Evolutionary conservation across 2,888 invertebrate species (phyloP).

Genomic region (Seira sanloemensis): DNA sequence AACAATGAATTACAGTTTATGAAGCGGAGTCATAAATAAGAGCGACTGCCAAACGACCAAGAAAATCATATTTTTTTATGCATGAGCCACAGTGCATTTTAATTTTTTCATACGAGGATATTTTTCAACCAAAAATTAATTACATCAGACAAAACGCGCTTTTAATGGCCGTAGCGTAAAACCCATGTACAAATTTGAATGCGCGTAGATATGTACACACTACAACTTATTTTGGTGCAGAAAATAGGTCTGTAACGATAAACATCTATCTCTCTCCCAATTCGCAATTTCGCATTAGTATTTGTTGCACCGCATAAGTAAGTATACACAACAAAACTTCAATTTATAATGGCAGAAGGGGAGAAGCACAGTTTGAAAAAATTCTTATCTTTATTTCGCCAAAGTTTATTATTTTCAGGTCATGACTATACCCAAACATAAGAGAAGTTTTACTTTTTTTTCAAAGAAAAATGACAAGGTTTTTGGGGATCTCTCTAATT

Average conservation of each 20-base stretch:
- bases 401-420: slow-evolving; percentile 44
- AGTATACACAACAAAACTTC: neutral
- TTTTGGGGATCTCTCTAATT: slow-evolving; percentile 36
- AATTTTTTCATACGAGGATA: neutral
- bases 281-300: slow-evolving; percentile 38
- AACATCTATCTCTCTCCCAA: slow-evolving; percentile 49
- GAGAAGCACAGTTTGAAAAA: slow-evolving; percentile 5
- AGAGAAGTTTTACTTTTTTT: slow-evolving; percentile 39
- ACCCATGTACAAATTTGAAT: neutral
- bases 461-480: slow-evolving; percentile 44
- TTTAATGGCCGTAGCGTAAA: slow-evolving; percentile 7
- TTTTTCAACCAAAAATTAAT: slow-evolving; percentile 36
- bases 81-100: too few relatives aligned
- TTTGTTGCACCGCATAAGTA: slow-evolving; percentile 3
- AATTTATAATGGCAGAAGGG: slow-evolving; percentile 1
- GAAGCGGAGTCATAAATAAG: slow-evolving; percentile 8
- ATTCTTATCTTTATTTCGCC: slow-evolving; percentile 29
- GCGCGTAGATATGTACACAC: neutral
- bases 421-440: slow-evolving; percentile 30
- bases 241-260: neutral
- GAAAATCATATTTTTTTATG: neutral
- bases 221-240: neutral
- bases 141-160: slow-evolving; percentile 39
- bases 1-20: neutral
- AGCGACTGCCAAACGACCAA: neutral